Evolutionary conservation across 2,888 invertebrate species (phyloP), one percentile per base, ranked within the genome.

Genomic region (Chalcosyrphus nemorum): DNA sequence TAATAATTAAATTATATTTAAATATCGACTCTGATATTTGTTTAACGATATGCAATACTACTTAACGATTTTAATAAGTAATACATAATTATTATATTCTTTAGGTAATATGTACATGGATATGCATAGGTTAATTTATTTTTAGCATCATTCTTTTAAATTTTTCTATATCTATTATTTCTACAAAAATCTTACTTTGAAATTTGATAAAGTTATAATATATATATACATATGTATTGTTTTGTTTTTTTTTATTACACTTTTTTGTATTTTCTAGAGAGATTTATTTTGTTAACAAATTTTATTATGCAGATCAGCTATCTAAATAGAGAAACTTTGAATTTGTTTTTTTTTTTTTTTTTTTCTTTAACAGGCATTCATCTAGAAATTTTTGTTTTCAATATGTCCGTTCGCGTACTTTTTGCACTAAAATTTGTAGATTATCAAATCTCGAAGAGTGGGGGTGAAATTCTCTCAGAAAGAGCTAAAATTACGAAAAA

Each of bases 41-140:
- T 57, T 47, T 72, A 72, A 65, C 65, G 56, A 70, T 63, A 63
- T 65, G 74, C 74, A 45, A 63, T 63, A 35, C 74, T 74, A 56
- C 43, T 74, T 63, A 65, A 65, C 74, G 43, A 45, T 35, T 52
- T 24, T 24, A n/a, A 15, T 45, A 65, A 19, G 43, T 74, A n/a
- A 43, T 54, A 56, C n/a, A 63, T 74, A 65, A 7, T n/a, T 38
- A 35, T 11, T 19, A 54, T 32, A 63, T 54, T 43, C 5, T 38
- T 19, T 29, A 41, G n/a, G 5, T 50, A 32, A 7, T 56, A 54
- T 61, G 52, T 72, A 52, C 52, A 52, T 11, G 21, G 63, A 74
- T 74, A 63, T 74, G 63, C 74, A 45, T 65, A 35, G 13, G 32
- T 74, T 17, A 74, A 21, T 6, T 74, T 17, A 74, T 15, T 6